These are phyloP conservation scores for Zelostemma sp. DNA, from an alignment of 1,140 invertebrate species.

Conservation along the genomic window DNA sequence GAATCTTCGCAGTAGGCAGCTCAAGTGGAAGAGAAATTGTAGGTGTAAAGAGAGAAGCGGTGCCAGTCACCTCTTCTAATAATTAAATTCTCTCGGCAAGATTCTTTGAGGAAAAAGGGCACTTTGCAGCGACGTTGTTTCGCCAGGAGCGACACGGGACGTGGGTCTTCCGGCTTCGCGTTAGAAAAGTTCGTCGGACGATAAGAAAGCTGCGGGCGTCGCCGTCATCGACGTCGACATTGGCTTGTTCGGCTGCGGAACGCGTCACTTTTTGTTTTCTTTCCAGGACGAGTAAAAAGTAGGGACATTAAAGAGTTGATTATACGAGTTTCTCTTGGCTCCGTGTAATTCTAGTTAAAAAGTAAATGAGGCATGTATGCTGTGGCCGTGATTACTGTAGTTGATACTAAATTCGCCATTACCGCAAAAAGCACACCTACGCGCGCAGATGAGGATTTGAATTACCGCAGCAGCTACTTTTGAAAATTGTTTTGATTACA, in stretches of 20 bases:
- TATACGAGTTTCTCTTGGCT: too few species aligned
- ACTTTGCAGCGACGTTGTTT: constrained; percentile 21
- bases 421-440: constrained; percentile 20
- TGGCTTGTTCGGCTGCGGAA: too few species aligned
- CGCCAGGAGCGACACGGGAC: constrained; percentile 18
- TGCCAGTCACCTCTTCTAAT: constrained; percentile 44
- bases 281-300: too few species aligned
- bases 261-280: too few species aligned
- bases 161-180: constrained; percentile 41
- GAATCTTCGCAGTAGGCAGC: constrained; percentile 17
- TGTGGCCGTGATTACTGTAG: constrained; percentile 20
- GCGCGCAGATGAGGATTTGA: constrained; percentile 17
- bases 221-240: constrained; percentile 6
- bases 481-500: constrained; percentile 23
- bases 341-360: constrained; percentile 1
- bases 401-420: constrained; percentile 32
- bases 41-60: constrained; percentile 37
- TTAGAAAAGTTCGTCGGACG: constrained; percentile 37
- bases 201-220: constrained; percentile 36
- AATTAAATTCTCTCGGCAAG: constrained; percentile 51
- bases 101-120: constrained; percentile 38
- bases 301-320: too few species aligned
- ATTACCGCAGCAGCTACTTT: constrained; percentile 27
- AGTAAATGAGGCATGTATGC: constrained; percentile 14
- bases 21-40: constrained; percentile 26